Conservation (phyloP, 2,113 vertebrate species). For the Gallinago paraguaiae region DNA sequence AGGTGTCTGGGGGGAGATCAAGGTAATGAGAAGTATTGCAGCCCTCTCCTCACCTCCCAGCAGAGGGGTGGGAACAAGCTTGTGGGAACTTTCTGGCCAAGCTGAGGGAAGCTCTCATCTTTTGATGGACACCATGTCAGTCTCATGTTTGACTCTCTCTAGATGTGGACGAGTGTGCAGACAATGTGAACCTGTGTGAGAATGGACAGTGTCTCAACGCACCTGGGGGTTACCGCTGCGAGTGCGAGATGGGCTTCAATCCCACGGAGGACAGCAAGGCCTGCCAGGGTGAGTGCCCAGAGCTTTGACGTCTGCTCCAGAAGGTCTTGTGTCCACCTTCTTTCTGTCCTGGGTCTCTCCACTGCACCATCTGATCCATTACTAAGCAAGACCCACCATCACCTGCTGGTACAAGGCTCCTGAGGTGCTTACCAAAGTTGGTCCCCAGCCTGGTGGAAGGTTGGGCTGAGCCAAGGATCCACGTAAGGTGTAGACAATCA, state of each 20-base stretch:
- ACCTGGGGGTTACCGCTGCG: constrained; percentile 89
- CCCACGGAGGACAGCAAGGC: constrained; percentile 88
- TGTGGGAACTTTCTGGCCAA: neutral
- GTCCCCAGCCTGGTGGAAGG: neutral
- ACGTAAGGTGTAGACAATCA: neutral
- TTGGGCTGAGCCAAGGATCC: neutral
- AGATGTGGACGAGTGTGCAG: constrained; percentile 93
- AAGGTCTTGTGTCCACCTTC: neutral
- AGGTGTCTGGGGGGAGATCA: neutral
- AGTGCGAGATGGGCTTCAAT: constrained; percentile 95
- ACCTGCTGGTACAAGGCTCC: neutral
- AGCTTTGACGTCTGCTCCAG: neutral
- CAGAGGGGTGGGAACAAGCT: neutral
- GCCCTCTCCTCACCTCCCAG: neutral
- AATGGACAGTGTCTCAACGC: constrained; percentile 93
- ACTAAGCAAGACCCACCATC: neutral
- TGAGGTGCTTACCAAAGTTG: neutral
- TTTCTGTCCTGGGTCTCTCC: neutral
- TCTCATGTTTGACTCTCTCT: neutral
- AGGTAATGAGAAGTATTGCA: neutral
- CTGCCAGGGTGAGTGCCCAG: constrained; percentile 84
- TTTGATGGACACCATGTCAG: fast-evolving
- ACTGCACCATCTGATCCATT: neutral
- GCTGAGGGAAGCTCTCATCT: neutral
- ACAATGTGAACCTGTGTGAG: constrained; percentile 90